Conservation (phyloP, 2,888 invertebrate genomes). For the Craniophora ligustri region DNA sequence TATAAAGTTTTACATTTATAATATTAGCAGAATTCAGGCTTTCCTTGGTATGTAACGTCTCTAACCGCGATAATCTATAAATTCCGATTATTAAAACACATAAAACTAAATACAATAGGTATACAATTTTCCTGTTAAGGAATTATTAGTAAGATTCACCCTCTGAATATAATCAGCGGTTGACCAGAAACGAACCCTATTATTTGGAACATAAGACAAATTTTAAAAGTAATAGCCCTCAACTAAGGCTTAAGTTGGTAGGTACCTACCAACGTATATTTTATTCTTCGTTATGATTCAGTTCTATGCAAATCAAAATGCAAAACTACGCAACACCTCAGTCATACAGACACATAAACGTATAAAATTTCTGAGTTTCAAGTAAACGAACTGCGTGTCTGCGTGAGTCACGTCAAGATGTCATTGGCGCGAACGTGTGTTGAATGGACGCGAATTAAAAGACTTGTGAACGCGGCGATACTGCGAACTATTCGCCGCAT, state of each 20-base stretch:
- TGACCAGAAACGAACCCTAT: too few species aligned
- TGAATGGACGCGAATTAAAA: constrained; percentile 46
- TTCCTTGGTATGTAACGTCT: too few species aligned
- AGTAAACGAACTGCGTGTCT: constrained; percentile 59
- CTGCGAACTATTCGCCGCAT: constrained; percentile 17
- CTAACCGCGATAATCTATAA: too few species aligned
- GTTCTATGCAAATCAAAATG: constrained; percentile 46
- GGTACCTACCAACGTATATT: neutral
- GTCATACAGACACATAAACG: constrained; percentile 38
- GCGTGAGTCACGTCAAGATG: constrained; percentile 59
- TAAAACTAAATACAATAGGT: neutral
- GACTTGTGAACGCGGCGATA: constrained; percentile 23
- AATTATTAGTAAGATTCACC: neutral
- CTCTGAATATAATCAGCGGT: too few species aligned
- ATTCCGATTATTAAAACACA: neutral
- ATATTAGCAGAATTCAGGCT: too few species aligned
- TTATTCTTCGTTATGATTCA: neutral
- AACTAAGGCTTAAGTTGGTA: neutral
- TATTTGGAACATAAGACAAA: too few species aligned
- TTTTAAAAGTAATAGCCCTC: too few species aligned
- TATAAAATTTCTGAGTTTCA: constrained; percentile 57
- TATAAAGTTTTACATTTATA: too few species aligned
- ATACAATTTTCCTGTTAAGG: too few species aligned
- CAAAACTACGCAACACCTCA: constrained; percentile 31
- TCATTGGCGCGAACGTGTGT: constrained; percentile 55